phyloP scores from a whole-genome alignment of 2,888 invertebrate genomes.

The Eustalomyia histrio region DNA sequence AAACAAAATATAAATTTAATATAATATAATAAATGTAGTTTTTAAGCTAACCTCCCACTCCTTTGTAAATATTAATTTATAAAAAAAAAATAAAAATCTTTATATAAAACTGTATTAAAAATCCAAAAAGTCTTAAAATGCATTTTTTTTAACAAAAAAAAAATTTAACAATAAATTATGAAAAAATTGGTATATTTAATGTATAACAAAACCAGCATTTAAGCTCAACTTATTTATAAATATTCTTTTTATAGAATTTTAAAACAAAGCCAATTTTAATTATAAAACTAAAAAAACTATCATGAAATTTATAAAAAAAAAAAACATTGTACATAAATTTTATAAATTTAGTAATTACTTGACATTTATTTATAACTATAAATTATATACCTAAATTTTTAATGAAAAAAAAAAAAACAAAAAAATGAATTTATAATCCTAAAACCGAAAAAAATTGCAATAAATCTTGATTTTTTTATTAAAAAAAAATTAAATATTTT shows the following conservation, averaged over 20 bases:
- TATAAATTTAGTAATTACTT: slow-evolving; percentile 44
- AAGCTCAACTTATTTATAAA: slow-evolving; percentile 74
- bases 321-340: slow-evolving; percentile 47
- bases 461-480: slow-evolving; percentile 56
- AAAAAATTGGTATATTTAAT: slow-evolving; percentile 54
- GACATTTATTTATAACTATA: slow-evolving; percentile 40
- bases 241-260: slow-evolving; percentile 66
- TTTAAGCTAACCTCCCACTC: background rate
- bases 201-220: slow-evolving; percentile 71
- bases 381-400: slow-evolving; percentile 45
- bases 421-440: slow-evolving; percentile 64
- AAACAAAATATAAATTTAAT: slow-evolving; percentile 24
- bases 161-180: slow-evolving; percentile 46
- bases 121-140: slow-evolving; percentile 61
- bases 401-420: slow-evolving; percentile 42
- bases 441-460: slow-evolving; percentile 61
- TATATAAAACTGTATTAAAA: slow-evolving; percentile 47
- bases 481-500: slow-evolving; percentile 65
- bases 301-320: slow-evolving; percentile 8
- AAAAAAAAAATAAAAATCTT: slow-evolving; percentile 36
- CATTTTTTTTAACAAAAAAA: slow-evolving; percentile 58
- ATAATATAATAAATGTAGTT: slow-evolving; percentile 18
- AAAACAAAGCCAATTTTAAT: slow-evolving; percentile 57
- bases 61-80: slow-evolving; percentile 63
- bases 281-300: slow-evolving; percentile 38